Evolutionary conservation across 2,888 invertebrate species (phyloP).

Genomic region (Drosophila gaucha): DNA sequence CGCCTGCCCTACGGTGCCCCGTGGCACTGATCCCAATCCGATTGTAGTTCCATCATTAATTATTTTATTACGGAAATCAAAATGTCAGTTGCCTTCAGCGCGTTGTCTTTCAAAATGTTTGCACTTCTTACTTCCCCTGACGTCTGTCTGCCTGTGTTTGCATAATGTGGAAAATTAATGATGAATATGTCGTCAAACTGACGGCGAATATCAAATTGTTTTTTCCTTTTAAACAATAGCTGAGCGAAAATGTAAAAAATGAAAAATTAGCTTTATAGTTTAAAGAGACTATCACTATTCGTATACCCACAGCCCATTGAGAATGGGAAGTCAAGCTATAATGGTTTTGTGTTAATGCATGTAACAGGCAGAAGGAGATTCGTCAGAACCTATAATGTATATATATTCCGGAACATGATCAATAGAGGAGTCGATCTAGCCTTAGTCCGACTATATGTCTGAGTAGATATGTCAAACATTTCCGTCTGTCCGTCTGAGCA

Average conservation of each 20-base stretch:
- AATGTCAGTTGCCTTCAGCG: conserved; percentile 78
- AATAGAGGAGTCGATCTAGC: not conserved
- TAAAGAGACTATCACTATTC: too few species aligned
- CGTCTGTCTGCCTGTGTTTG: conserved; percentile 60
- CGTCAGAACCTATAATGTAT: not conserved
- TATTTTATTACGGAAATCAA: conserved; percentile 82
- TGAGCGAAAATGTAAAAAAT: conserved; percentile 58
- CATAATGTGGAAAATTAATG: conserved; percentile 79
- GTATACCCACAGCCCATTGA: too few species aligned
- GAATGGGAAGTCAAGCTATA: too few species aligned
- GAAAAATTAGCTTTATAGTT: too few species aligned
- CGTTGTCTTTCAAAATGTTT: conserved; percentile 63
- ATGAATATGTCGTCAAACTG: conserved; percentile 58
- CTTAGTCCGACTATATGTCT: not conserved
- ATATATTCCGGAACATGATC: not conserved
- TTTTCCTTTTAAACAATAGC: conserved; percentile 12
- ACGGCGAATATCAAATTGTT: conserved; percentile 34
- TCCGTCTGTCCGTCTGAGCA: too few species aligned
- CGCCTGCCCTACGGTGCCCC: conserved; percentile 24
- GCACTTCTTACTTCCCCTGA: conserved; percentile 22
- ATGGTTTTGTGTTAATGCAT: too few species aligned
- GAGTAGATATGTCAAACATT: too few species aligned
- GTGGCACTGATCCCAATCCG: conserved; percentile 68
- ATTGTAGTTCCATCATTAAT: conserved; percentile 69
- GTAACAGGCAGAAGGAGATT: not conserved